These are phyloP conservation scores for Dicrurus megarhynchus DNA, from an alignment of 2,113 vertebrate genomes.

Conservation along the genomic window DNA sequence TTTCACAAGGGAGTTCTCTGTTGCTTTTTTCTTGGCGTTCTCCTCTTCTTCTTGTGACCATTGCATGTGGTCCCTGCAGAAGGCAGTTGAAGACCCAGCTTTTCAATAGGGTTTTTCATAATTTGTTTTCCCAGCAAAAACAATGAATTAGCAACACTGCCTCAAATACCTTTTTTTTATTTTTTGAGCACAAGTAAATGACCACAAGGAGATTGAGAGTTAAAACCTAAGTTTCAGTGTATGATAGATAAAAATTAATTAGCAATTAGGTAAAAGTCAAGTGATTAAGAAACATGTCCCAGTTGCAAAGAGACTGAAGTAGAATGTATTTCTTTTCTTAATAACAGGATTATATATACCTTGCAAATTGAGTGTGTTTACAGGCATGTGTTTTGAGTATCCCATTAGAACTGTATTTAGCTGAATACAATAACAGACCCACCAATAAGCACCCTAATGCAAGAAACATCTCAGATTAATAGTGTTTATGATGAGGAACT, in stretches of 20 bases:
- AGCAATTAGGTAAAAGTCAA: not conserved
- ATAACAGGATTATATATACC: not conserved
- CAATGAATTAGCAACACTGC: not conserved
- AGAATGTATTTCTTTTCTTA: not conserved
- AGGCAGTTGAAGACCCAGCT: not conserved
- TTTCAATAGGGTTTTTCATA: not conserved
- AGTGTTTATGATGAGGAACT: not conserved
- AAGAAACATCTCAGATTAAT: not conserved
- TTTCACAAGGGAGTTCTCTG: constrained; percentile 80
- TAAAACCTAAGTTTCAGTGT: not conserved
- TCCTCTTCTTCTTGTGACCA: constrained; percentile 87
- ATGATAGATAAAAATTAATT: not conserved
- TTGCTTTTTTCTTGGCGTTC: constrained; percentile 74
- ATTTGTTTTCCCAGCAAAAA: not conserved
- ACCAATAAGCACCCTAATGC: not conserved
- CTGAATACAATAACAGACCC: not conserved
- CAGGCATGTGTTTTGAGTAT: not conserved
- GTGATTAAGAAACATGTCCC: not conserved
- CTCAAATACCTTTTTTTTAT: not conserved
- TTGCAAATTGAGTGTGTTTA: not conserved
- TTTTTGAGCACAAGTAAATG: not conserved
- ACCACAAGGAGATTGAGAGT: not conserved
- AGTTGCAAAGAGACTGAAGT: not conserved
- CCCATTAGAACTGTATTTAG: not conserved
- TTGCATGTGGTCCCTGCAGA: constrained; percentile 88